Evolutionary conservation across 2,113 vertebrate genomes (phyloP), one percentile per base, ranked within the genome.

Genomic region (Callipepla californica): DNA sequence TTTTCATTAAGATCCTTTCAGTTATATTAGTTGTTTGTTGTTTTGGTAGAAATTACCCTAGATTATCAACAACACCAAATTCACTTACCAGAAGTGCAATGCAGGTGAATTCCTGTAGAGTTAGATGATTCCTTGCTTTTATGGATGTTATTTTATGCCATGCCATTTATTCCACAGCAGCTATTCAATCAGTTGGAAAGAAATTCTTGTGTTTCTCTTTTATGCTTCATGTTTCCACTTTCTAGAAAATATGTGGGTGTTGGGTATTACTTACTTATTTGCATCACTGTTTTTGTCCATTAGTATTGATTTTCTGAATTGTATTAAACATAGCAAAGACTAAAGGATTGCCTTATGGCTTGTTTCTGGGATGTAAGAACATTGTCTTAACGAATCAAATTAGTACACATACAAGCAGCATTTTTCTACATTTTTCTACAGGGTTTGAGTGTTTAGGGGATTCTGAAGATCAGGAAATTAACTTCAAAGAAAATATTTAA

Each of bases 91-190:
- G n/a, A 69, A 91, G 67, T 57, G 28, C 45, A 18, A 67, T 96
- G 92, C 34, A 74, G 72, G 79, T 90, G 86, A 96, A 91, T 84
- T 94, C 92, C 95, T 87, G 70, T 80, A 80, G 77, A 84, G 25
- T 67, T 67, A 81, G 50, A 92, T 93, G 93, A 96, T 92, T 94
- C 92, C 90, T 85, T 87, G 95, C 76, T 94, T 96, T 95, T 85
- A 85, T 87, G 74, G 74, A 95, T 86, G 63, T 28, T 81, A 50
- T 95, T 96, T 94, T 79, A 95, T 84, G 90, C 85, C 80, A 77
- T 67, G 48, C 88, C 94, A 79, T 96, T 95, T 94, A 28, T 94
- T 85, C 96, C 96, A 92, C 93, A 90, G 89, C 81, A 94, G 59
- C 22, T 23, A 65, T 48, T 96, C 45, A 44, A 89, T 85, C 57